Conservation (phyloP, 92 coral and sea anemone genomes). For the Montipora capitata region DNA sequence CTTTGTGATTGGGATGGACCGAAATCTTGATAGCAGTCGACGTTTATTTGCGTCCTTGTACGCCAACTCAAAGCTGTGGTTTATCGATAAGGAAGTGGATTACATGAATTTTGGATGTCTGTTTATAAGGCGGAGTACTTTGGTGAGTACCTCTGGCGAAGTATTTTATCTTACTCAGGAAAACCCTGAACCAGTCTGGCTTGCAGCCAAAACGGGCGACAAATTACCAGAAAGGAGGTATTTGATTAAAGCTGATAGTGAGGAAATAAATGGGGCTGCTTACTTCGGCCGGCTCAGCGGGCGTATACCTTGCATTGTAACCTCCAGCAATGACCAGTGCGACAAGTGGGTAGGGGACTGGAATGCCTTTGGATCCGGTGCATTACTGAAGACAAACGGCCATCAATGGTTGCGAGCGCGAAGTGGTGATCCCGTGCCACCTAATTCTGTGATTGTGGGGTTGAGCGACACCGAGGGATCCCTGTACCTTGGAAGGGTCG, state of each 20-base stretch:
- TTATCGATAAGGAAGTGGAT: neutral
- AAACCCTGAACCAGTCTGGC: neutral
- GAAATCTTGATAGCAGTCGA: no score
- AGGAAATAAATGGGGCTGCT: neutral
- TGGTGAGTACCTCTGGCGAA: neutral
- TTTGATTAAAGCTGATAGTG: neutral
- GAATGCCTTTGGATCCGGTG: neutral
- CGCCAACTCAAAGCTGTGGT: neutral
- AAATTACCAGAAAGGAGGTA: neutral
- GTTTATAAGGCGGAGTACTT: neutral
- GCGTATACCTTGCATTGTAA: neutral
- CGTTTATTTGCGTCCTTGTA: neutral
- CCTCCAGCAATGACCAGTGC: neutral
- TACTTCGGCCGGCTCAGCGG: neutral
- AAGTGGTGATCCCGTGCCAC: constrained; percentile 7
- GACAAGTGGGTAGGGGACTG: neutral
- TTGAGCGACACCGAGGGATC: neutral
- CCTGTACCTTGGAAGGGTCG: constrained; percentile 1
- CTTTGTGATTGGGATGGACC: neutral
- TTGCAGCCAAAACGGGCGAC: neutral
- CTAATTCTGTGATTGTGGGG: neutral
- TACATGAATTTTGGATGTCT: neutral
- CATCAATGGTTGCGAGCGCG: neutral
- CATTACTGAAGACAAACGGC: neutral
- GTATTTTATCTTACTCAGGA: neutral